Conservation (phyloP, 2,113 vertebrate genomes). For the Sialia sialis region DNA sequence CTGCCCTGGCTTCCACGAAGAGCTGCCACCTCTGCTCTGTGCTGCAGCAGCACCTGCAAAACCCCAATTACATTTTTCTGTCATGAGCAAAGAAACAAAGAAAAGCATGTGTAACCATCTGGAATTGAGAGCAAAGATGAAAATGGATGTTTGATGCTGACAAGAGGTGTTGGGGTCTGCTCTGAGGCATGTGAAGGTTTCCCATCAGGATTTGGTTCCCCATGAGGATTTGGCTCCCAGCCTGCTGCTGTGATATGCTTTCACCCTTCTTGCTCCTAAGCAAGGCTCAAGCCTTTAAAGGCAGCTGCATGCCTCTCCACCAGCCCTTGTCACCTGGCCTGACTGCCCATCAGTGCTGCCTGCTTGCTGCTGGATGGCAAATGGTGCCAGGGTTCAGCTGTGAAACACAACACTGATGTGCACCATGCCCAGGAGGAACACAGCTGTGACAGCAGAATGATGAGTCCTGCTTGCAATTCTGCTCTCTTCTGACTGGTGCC, state of each 20-base stretch:
- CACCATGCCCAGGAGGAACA: background rate
- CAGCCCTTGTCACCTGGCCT: background rate
- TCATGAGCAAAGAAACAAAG: background rate
- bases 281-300: background rate
- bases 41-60: background rate
- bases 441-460: rapidly evolving
- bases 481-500: background rate
- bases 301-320: background rate
- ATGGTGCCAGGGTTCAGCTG: background rate
- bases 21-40: background rate
- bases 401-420: background rate
- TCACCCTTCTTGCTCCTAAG: background rate
- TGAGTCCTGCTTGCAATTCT: background rate
- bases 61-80: background rate
- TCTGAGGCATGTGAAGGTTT: background rate
- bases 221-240: background rate
- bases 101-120: background rate
- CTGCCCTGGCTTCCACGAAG: background rate
- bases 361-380: background rate
- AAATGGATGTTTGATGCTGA: background rate
- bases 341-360: rapidly evolving
- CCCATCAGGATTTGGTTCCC: background rate
- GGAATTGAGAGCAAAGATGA: background rate
- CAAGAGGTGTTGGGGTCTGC: background rate
- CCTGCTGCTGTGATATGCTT: background rate